phyloP scores from a whole-genome alignment of 2,888 invertebrate genomes.

The Rhaphigaster nebulosa region DNA sequence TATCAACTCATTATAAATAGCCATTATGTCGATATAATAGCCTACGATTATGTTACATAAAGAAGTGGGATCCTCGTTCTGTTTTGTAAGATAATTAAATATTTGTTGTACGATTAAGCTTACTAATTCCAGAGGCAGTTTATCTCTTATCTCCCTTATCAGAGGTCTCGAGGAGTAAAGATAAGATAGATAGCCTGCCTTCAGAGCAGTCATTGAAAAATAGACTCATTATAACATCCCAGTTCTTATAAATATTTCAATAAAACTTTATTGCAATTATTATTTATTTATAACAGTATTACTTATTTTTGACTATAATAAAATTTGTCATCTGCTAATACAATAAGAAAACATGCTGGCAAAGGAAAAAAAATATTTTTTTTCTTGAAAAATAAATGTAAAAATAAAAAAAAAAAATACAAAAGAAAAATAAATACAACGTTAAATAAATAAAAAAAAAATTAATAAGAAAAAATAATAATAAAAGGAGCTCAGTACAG shows the following conservation, averaged over 20 bases:
- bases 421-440: no score
- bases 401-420: no score
- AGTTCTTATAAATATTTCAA: neutral
- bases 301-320: no score
- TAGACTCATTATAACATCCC: neutral
- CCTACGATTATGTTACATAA: neutral
- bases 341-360: no score
- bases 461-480: no score
- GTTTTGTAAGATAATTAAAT: neutral
- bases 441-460: no score
- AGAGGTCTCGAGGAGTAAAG: neutral
- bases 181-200: neutral
- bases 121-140: neutral
- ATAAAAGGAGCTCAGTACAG: no score
- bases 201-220: neutral
- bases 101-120: neutral
- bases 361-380: no score
- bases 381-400: no score
- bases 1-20: neutral
- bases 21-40: neutral
- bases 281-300: no score
- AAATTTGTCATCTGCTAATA: no score
- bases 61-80: neutral
- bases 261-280: no score
- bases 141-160: constrained; percentile 33